These are phyloP conservation scores for Phaethon lepturus DNA, from an alignment of 2,113 vertebrate species.

Conservation along the genomic window DNA sequence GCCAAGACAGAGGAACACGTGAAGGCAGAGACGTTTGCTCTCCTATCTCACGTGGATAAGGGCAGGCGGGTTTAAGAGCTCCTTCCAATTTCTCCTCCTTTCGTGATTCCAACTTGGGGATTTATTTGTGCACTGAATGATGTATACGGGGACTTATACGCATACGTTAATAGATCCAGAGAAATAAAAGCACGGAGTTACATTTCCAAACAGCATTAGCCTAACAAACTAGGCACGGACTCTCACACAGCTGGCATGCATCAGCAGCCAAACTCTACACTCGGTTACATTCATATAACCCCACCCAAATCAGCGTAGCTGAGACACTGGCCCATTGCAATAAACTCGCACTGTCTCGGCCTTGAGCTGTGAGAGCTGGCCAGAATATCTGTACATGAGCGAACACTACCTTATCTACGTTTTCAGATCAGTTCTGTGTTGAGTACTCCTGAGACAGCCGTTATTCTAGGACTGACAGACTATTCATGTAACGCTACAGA, in stretches of 20 bases:
- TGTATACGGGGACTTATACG: neutral
- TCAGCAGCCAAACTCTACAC: neutral
- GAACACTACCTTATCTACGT: neutral
- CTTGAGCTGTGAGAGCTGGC: neutral
- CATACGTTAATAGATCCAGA: neutral
- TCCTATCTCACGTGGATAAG: neutral
- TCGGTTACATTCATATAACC: neutral
- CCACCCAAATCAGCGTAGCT: neutral
- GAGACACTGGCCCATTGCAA: neutral
- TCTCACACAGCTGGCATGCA: neutral
- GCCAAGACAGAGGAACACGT: neutral
- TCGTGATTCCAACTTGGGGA: neutral
- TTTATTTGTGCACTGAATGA: neutral
- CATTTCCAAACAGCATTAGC: neutral
- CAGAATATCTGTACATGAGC: neutral
- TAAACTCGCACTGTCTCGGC: neutral
- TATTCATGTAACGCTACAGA: accelerated
- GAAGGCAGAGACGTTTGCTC: neutral
- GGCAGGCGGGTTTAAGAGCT: neutral
- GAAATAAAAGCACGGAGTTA: neutral
- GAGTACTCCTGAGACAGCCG: neutral
- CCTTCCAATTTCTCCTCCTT: neutral
- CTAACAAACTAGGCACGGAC: neutral
- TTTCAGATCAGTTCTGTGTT: neutral
- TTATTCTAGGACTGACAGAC: neutral